Evolutionary conservation across 2,888 invertebrate species (phyloP).

Genomic region (Macropis europaea): DNA sequence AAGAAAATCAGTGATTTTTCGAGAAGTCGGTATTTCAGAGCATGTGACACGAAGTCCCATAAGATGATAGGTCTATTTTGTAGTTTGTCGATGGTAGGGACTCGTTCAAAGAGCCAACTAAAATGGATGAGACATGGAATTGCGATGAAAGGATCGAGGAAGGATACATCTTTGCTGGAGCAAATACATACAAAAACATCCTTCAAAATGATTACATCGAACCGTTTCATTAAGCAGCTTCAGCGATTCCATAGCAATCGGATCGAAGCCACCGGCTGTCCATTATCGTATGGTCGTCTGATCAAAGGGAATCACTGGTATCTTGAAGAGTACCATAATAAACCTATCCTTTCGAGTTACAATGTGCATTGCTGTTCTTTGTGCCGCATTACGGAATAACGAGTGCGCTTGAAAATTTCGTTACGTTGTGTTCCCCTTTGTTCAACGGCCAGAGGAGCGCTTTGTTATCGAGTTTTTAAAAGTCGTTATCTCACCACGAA

Average conservation of each 20-base stretch:
- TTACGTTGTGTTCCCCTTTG: neutral
- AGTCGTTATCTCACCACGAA: neutral
- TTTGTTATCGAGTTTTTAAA: neutral
- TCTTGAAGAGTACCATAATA: neutral
- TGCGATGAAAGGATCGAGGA: constrained; percentile 2
- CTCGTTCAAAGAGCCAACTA: constrained; percentile 50
- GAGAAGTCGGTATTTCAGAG: too few species aligned
- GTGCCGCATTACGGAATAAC: neutral
- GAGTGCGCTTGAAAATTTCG: neutral
- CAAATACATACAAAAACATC: constrained; percentile 28
- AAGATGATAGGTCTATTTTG: too few species aligned
- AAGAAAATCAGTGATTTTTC: too few species aligned
- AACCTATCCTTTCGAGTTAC: neutral
- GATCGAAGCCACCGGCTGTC: constrained; percentile 24
- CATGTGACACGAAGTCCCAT: too few species aligned
- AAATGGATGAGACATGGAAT: constrained; percentile 55
- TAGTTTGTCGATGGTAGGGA: too few species aligned
- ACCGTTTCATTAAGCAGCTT: constrained; percentile 32
- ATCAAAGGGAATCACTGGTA: constrained; percentile 17
- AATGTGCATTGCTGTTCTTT: constrained; percentile 7
- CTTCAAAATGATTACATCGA: constrained; percentile 17
- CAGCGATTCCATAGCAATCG: constrained; percentile 18
- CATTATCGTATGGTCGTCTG: constrained; percentile 14
- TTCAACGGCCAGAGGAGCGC: neutral
- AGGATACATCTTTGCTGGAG: neutral